Evolutionary conservation across 2,797 vertebrate species (phyloP).

Genomic region (Sparus aurata): DNA sequence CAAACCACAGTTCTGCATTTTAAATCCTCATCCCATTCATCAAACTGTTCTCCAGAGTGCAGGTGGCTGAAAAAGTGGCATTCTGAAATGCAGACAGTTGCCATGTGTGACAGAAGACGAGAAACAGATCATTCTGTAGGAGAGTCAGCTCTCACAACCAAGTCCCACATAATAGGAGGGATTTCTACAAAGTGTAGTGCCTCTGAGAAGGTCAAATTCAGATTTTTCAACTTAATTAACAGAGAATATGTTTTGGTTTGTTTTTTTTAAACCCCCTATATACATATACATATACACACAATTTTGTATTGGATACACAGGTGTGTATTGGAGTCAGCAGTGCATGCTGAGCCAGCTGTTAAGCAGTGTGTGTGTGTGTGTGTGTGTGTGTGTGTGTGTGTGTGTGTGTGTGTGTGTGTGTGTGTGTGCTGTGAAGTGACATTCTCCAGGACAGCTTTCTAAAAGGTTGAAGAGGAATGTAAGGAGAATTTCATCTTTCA

Average conservation of each 20-base stretch:
- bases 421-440: conserved; percentile 68
- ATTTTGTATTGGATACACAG: no score
- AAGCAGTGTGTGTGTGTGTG: conserved; percentile 33
- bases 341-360: conserved; percentile 22
- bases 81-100: not conserved
- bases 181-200: not conserved
- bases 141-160: not conserved
- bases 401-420: conserved; percentile 1
- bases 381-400: conserved; percentile 25
- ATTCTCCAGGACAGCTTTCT: conserved; percentile 68
- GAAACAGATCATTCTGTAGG: not conserved
- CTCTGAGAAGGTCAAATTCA: not conserved
- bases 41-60: not conserved
- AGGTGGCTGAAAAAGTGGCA: conserved; percentile 2
- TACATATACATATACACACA: no score
- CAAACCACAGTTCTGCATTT: not conserved
- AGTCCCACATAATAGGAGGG: not conserved
- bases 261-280: not conserved
- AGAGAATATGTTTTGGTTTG: not conserved
- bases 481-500: conserved; percentile 74
- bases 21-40: not conserved
- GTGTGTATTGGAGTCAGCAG: not conserved
- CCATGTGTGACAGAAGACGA: conserved; percentile 1
- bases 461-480: conserved; percentile 68
- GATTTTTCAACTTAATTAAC: not conserved